Percentiles rank a stretch among this genome's conserved stretches.
phyloP scores from a whole-genome alignment of 2,888 invertebrate species.

The Exephanes ischioxanthus region DNA sequence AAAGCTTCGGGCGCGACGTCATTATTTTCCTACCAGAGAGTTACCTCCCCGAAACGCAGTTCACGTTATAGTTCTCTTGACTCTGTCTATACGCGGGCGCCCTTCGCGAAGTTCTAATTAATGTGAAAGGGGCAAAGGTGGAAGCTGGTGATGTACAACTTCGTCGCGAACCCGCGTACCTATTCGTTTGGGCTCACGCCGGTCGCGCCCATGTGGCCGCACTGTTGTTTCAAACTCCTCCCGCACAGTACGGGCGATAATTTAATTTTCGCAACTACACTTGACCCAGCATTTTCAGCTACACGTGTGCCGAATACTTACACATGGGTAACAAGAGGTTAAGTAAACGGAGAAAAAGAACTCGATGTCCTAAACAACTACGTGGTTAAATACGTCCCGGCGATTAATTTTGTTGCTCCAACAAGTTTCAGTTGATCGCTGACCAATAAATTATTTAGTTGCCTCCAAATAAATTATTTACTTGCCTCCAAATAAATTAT shows the following conservation, averaged over 20 bases:
- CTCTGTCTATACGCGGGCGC: slow-evolving; percentile 39
- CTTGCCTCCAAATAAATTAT: too few relatives aligned
- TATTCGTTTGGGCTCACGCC: neutral
- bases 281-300: neutral
- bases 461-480: too few relatives aligned
- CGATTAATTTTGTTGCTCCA: too few relatives aligned
- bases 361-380: too few relatives aligned
- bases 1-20: slow-evolving; percentile 36
- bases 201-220: neutral
- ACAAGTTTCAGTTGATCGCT: too few relatives aligned
- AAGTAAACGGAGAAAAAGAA: too few relatives aligned
- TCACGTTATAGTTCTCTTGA: neutral
- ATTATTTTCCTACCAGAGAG: slow-evolving; percentile 38
- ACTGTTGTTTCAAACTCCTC: slow-evolving; percentile 7
- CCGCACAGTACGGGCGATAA: neutral
- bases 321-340: too few relatives aligned
- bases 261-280: slow-evolving; percentile 5
- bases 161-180: slow-evolving; percentile 48
- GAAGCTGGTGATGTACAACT: slow-evolving; percentile 45
- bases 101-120: slow-evolving; percentile 63
- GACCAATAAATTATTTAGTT: too few relatives aligned
- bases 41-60: slow-evolving; percentile 26
- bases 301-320: too few relatives aligned
- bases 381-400: too few relatives aligned
- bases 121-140: slow-evolving; percentile 61